phyloP scores from a whole-genome alignment of 2,797 vertebrate species.

The Galaxias olidus region DNA sequence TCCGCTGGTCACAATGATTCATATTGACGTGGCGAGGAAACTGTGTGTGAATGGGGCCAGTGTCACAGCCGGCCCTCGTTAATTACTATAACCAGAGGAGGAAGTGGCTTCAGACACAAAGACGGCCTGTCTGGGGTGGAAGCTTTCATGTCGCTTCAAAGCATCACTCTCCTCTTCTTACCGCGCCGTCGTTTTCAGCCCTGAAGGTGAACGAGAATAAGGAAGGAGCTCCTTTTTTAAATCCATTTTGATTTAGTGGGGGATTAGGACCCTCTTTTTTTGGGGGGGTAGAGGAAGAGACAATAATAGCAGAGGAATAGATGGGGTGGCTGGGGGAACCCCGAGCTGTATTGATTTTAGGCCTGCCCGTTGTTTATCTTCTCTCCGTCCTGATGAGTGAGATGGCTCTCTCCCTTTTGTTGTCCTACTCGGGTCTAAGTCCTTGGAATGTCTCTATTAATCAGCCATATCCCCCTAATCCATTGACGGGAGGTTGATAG shows the following conservation, averaged over 20 bases:
- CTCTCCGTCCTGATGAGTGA: slow-evolving; percentile 42
- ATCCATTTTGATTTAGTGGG: slow-evolving; percentile 30
- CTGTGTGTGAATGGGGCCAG: slow-evolving; percentile 50
- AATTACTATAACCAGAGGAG: slow-evolving; percentile 33
- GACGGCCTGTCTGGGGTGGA: slow-evolving; percentile 43
- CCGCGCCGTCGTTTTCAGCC: slow-evolving; percentile 18
- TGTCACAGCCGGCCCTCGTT: slow-evolving; percentile 45
- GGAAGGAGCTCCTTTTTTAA: slow-evolving; percentile 30
- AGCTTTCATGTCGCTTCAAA: slow-evolving; percentile 44
- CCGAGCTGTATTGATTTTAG: slow-evolving; percentile 48
- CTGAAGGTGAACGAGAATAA: slow-evolving; percentile 17
- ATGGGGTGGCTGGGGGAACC: slow-evolving; percentile 4
- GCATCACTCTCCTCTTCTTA: neutral
- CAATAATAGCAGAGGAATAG: neutral
- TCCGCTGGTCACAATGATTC: slow-evolving; percentile 51
- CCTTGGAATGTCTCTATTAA: slow-evolving; percentile 49
- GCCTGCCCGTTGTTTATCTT: slow-evolving; percentile 27
- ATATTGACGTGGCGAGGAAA: slow-evolving; percentile 15
- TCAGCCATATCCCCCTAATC: slow-evolving; percentile 45
- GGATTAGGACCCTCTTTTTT: slow-evolving; percentile 35
- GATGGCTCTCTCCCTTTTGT: slow-evolving; percentile 20
- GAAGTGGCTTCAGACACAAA: slow-evolving; percentile 55
- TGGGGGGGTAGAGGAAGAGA: neutral
- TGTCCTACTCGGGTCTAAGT: slow-evolving; percentile 41
- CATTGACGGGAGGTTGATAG: slow-evolving; percentile 18